Conservation (phyloP, 2,888 invertebrate species). For the Cephus spinipes region DNA sequence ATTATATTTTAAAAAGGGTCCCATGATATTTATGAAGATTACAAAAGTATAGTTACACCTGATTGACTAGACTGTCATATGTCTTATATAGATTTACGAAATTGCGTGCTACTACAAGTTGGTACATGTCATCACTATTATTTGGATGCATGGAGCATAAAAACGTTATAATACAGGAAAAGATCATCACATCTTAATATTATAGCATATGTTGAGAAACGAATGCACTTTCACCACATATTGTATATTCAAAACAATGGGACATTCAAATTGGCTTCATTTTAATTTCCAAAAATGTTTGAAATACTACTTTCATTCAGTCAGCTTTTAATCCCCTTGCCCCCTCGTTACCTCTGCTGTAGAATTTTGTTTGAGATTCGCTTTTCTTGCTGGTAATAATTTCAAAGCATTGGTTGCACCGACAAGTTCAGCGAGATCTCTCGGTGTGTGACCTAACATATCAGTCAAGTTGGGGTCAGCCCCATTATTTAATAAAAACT, state of each 20-base stretch:
- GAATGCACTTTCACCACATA: background rate
- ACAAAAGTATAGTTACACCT: background rate
- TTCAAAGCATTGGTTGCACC: background rate
- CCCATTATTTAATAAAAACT: conserved; percentile 69
- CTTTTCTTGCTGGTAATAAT: background rate
- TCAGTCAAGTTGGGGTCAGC: conserved; percentile 67
- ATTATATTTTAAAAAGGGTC: background rate
- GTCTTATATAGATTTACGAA: no score
- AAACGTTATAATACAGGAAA: conserved; percentile 1
- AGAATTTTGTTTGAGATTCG: background rate
- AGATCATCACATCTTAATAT: background rate
- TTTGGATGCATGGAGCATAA: conserved; percentile 29
- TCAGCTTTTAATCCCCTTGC: background rate
- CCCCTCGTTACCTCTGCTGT: background rate
- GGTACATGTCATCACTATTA: conserved; percentile 29
- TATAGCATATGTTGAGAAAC: background rate
- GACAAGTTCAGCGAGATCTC: conserved; percentile 68
- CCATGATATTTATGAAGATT: background rate
- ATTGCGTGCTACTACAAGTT: conserved; percentile 9
- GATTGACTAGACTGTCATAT: background rate
- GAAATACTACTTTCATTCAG: background rate
- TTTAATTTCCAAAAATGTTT: background rate
- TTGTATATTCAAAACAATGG: background rate
- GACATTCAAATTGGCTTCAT: background rate
- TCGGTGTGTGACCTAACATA: conserved; percentile 70